A percentile compares a stretch with the other conserved stretches of the same genome.
phyloP scores from a whole-genome alignment of 30 jellyfish, hydroid and myxozoan genomes.

The Rhopilema esculentum region DNA sequence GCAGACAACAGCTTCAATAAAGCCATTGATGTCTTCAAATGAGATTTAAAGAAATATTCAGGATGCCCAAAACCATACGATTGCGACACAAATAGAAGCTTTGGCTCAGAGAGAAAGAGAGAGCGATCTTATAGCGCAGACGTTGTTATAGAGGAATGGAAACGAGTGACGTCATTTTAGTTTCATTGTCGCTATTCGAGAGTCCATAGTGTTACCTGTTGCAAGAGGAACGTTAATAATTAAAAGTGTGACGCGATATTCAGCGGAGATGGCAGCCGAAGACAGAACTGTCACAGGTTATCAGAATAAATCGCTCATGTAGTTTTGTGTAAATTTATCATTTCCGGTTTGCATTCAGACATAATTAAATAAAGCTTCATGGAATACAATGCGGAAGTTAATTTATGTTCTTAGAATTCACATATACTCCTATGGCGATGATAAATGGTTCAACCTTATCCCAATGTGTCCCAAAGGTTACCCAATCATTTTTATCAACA shows the following conservation, averaged over 20 bases:
- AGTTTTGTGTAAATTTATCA: neutral
- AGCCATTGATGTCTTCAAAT: slow-evolving; percentile 1
- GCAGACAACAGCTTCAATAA: neutral
- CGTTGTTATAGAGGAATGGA: too few relatives aligned
- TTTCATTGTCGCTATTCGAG: too few relatives aligned
- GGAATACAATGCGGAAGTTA: slow-evolving; percentile 1
- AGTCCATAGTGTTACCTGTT: too few relatives aligned
- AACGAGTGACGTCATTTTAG: neutral
- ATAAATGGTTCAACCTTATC: neutral
- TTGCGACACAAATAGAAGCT: too few relatives aligned
- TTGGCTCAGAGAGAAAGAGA: too few relatives aligned
- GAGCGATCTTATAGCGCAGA: too few relatives aligned
- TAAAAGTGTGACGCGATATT: too few relatives aligned
- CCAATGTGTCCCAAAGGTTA: too few relatives aligned
- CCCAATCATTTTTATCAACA: too few relatives aligned
- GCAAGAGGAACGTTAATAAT: neutral
- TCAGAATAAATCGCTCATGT: neutral
- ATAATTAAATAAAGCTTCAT: neutral
- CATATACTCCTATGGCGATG: neutral
- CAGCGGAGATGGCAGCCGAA: neutral
- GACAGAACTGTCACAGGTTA: neutral
- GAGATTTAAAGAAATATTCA: too few relatives aligned
- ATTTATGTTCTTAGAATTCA: slow-evolving; percentile 6
- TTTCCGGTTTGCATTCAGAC: neutral
- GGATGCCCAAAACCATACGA: too few relatives aligned